Conservation (phyloP, 2,113 vertebrate genomes). For the Chrysochloris asiatica region DNA sequence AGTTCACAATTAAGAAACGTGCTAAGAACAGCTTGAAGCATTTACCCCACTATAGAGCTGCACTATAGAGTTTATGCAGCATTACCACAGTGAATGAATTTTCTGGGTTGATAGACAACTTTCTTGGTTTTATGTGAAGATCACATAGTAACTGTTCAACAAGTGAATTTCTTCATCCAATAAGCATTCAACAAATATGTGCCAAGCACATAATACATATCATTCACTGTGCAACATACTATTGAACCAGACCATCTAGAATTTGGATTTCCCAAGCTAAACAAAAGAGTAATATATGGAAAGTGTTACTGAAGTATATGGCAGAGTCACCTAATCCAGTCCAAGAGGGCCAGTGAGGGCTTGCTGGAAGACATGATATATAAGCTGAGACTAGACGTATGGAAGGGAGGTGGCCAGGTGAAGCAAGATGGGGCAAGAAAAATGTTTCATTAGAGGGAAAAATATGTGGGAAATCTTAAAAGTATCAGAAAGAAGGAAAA, state of each 20-base stretch:
- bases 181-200: neutral
- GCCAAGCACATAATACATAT: neutral
- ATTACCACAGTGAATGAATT: neutral
- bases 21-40: neutral
- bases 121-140: neutral
- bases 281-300: no score
- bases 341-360: no score
- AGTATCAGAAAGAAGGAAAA: no score
- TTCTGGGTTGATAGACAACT: neutral
- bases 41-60: neutral
- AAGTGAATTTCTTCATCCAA: neutral
- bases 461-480: no score
- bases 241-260: neutral
- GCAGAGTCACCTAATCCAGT: no score
- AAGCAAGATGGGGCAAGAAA: no score
- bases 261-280: neutral
- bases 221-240: neutral
- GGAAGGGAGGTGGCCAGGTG: no score
- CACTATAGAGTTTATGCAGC: neutral
- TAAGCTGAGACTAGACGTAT: no score
- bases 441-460: no score
- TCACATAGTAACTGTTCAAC: neutral
- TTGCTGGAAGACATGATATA: no score
- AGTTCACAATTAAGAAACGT: neutral
- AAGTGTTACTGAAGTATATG: no score